Evolutionary conservation across 23 tunicate genomes (phyloP).

Genomic region (Ciona savignyi): DNA sequence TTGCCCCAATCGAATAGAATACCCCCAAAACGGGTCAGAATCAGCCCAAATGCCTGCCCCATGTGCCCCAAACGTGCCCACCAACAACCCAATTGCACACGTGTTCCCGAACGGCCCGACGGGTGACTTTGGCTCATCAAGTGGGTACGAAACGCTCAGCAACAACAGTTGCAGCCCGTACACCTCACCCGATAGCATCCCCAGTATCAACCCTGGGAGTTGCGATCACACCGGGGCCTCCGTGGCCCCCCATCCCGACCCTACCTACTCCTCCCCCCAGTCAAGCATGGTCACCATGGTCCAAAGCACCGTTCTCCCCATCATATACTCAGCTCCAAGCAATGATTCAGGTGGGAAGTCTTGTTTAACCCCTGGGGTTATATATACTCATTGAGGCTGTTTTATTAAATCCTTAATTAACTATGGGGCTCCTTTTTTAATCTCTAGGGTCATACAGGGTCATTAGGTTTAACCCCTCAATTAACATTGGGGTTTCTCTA

Average conservation of each 20-base stretch:
- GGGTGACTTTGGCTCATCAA: conserved; percentile 31
- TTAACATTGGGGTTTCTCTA: too few relatives aligned
- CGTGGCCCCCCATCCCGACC: conserved; percentile 3
- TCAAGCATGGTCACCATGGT: conserved; percentile 2
- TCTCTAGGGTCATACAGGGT: too few relatives aligned
- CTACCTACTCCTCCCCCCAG: conserved; percentile 6
- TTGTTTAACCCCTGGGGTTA: too few relatives aligned
- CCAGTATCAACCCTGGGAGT: conserved; percentile 12
- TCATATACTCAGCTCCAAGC: conserved; percentile 37
- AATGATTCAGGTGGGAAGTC: conserved; percentile 33
- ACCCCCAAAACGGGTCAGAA: not conserved
- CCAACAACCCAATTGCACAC: not conserved
- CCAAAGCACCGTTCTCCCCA: conserved; percentile 18
- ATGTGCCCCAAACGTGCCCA: not conserved
- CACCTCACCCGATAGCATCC: conserved; percentile 68
- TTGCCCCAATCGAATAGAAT: not conserved
- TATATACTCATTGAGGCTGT: too few relatives aligned
- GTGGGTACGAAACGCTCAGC: conserved; percentile 85
- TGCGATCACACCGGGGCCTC: conserved; percentile 16
- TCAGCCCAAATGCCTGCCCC: conserved; percentile 11
- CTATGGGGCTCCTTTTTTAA: too few relatives aligned
- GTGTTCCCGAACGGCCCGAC: not conserved
- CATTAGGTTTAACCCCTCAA: too few relatives aligned
- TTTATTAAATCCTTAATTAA: too few relatives aligned
- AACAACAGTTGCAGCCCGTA: conserved; percentile 77